Base-by-base conservation (phyloP, 1,140 invertebrate genomes). In the Rhagoletis zephyria region DNA sequence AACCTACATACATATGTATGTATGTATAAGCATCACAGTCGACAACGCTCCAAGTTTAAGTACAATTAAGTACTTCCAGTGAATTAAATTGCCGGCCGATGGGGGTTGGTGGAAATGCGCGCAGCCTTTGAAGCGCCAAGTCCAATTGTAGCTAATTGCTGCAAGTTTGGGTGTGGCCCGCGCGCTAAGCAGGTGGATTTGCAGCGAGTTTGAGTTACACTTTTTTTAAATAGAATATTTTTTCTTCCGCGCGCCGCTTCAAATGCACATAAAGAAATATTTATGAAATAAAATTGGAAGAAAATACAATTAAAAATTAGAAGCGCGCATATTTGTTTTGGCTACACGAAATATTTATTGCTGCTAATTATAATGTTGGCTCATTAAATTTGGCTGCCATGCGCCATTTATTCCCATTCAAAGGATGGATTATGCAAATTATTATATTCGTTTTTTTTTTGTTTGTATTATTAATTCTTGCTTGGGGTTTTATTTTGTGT, bases 281-380 rank as follows among this genome's bases (percentile, higher is more conserved):
- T 30, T 63, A 63, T 86, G 19, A 45, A 63, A 30, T 81, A 48
- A 14, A 67, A 30, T 30, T 0, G 30, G 65, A 7, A 67, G 65
- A 19, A 42, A 65, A 86, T 61, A 7, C 61, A 65, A 45, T 63
- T 12, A 86, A 86, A 9, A 61, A 30, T 86, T 59, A 14, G 16
- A 42, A 7, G 51, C 51, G 45, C 63, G 45, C 42, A 63, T 48
- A 42, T 61, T 61, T 86, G 6, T 61, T 19, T 86, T 7, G n/a
- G 45, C 12, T 81, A 56, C n/a, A 81, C 19, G 45, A 56, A 56
- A 86, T 5, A 45, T 86, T 86, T 86, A 86, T 86, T 86, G 85
- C 85, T 63, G 85, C 85, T 86, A 86, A 86, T 86, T 86, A 86
- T 86, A 65, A 48, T 63, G 85, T 16, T 51, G 45, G 59, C 63